phyloP scores from a whole-genome alignment of 2,113 vertebrate genomes.

The Archilochus colubris region DNA sequence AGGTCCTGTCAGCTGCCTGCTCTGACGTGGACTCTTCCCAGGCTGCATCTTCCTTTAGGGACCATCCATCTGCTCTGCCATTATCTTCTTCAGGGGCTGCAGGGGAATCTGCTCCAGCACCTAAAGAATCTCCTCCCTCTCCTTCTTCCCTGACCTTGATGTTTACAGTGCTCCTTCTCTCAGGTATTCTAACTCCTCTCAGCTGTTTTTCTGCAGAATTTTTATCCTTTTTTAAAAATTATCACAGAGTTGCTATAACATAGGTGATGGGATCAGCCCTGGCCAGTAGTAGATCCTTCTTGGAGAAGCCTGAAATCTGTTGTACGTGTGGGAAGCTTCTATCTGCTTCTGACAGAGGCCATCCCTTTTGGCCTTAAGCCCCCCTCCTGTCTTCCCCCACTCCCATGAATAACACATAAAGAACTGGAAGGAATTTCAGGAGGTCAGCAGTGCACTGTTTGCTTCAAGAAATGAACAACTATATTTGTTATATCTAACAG shows the following conservation, averaged over 20 bases:
- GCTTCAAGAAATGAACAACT: neutral
- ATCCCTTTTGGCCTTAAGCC: neutral
- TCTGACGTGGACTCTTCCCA: neutral
- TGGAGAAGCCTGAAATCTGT: neutral
- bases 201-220: neutral
- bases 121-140: too few relatives aligned
- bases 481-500: neutral
- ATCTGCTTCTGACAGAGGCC: neutral
- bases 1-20: neutral
- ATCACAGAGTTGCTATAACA: neutral
- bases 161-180: too few relatives aligned
- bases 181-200: neutral
- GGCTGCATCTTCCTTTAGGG: too few relatives aligned
- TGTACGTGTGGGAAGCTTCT: neutral
- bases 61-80: too few relatives aligned
- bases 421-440: neutral
- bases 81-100: too few relatives aligned
- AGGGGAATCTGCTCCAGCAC: too few relatives aligned
- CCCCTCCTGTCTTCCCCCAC: fast-evolving
- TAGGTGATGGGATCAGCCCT: fast-evolving
- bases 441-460: neutral
- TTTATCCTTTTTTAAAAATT: neutral
- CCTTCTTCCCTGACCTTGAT: too few relatives aligned
- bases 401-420: neutral
- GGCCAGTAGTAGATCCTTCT: fast-evolving